Conservation (phyloP, 2,113 vertebrate species). For the Malaclemys terrapin region DNA sequence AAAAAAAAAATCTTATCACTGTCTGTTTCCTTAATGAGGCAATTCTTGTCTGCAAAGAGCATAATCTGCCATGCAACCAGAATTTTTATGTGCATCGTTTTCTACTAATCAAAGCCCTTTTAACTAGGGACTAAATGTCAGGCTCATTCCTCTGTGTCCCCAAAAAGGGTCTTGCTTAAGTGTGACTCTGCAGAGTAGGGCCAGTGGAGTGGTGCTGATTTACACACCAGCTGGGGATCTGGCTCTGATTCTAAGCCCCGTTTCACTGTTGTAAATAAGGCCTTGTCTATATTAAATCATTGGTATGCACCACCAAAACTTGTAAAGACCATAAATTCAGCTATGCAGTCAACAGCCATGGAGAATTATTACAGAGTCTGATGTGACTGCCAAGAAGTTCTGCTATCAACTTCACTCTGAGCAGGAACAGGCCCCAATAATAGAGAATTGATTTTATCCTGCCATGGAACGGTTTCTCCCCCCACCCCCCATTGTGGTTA, state of each 20-base stretch:
- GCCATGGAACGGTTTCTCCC: background rate
- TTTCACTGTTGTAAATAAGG: background rate
- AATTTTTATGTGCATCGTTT: background rate
- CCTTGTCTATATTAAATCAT: background rate
- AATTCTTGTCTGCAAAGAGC: background rate
- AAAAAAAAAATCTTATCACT: background rate
- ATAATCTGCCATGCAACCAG: background rate
- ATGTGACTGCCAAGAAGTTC: background rate
- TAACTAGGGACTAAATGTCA: background rate
- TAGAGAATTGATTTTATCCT: background rate
- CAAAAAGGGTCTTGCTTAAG: background rate
- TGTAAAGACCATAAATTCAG: background rate
- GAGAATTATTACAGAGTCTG: background rate
- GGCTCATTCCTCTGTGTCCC: background rate
- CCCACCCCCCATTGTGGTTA: too few relatives aligned
- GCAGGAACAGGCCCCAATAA: background rate
- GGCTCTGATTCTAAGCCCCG: background rate
- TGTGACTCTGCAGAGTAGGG: background rate
- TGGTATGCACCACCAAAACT: background rate
- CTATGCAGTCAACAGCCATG: background rate
- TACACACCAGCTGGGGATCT: fast-evolving
- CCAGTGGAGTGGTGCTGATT: fast-evolving
- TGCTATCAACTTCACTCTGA: background rate
- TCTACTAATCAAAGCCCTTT: background rate
- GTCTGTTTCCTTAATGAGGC: conserved; percentile 3